Evolutionary conservation across 1,140 invertebrate genomes (phyloP).

Genomic region (Liolophura sinensis): DNA sequence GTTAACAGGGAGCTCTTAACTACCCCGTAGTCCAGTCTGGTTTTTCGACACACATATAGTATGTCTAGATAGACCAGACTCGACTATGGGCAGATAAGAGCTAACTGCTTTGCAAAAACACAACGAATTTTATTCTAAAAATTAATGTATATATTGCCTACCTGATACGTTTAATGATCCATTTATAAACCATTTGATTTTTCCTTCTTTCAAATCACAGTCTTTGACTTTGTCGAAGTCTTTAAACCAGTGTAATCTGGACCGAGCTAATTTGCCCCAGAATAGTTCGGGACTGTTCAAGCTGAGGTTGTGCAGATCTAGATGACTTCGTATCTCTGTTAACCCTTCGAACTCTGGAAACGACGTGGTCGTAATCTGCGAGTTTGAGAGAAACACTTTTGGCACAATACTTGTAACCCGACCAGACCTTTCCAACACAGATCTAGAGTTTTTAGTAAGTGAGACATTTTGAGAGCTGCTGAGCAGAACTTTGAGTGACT

Average conservation of each 20-base stretch:
- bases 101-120: no score
- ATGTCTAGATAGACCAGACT: not conserved
- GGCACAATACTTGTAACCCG: no score
- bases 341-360: slow-evolving; percentile 47
- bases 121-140: no score
- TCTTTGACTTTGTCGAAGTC: slow-evolving; percentile 57
- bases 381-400: no score
- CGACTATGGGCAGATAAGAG: no score
- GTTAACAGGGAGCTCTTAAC: no score
- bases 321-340: slow-evolving; percentile 29
- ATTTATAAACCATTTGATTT: slow-evolving; percentile 54
- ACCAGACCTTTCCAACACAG: no score
- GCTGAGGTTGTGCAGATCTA: slow-evolving; percentile 49
- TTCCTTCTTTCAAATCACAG: slow-evolving; percentile 56
- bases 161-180: slow-evolving; percentile 64
- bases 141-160: no score
- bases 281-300: slow-evolving; percentile 59
- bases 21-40: no score
- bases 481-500: no score
- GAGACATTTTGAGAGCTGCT: no score
- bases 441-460: no score
- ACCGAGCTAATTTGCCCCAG: slow-evolving; percentile 59
- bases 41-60: not conserved
- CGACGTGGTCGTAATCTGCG: slow-evolving; percentile 4
- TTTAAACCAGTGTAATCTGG: slow-evolving; percentile 58